Evolutionary conservation across 2,888 invertebrate species (phyloP), one percentile per base, ranked within the genome.

Genomic region (Lutraria lutraria): DNA sequence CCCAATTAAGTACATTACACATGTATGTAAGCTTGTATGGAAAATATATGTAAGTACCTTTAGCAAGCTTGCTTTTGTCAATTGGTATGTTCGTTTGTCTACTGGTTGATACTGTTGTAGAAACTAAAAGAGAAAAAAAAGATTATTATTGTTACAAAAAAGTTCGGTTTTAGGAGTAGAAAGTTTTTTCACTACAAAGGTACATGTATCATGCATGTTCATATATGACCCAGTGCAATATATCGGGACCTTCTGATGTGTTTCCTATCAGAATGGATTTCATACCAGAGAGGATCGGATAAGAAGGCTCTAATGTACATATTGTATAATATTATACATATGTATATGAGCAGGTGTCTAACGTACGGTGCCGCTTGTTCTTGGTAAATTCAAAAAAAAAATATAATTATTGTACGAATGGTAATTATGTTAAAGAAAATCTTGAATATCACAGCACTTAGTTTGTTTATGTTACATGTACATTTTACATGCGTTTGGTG

Each of bases 51-150:
- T 60, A 72, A 10, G 15, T 34, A 76, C 76, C 76, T 34, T 76
- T 76, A 76, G 31, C 34, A 76, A 76, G 15, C 19, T 76, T 76
- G 34, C 76, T 76, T 76, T 76, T 31, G 34, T 76, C 34, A 25
- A 31, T 76, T 15, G 31, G 15, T 31, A 76, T 76, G 76, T 19
- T 34, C 34, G 76, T 76, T 31, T n/a, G 15, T 31, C 25, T 31
- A 34, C 34, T 68, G 63, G 25, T 76, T 8, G 15, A 19, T 25
- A 0, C 1, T 12, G 76, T 76, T 8, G 76, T 76, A 1, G 76
- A 76, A 76, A 76, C 76, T 76, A 31, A 34, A 76, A 76, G 31
- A 1, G 16, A 2, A 56, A 56, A 21, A 56, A 6, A 56, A 19
- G 56, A 56, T 19, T 6, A 56, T 56, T 56, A 21, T n/a, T n/a